Evolutionary conservation across 1,140 invertebrate species (phyloP).

Genomic region (Psilanteris sp.): DNA sequence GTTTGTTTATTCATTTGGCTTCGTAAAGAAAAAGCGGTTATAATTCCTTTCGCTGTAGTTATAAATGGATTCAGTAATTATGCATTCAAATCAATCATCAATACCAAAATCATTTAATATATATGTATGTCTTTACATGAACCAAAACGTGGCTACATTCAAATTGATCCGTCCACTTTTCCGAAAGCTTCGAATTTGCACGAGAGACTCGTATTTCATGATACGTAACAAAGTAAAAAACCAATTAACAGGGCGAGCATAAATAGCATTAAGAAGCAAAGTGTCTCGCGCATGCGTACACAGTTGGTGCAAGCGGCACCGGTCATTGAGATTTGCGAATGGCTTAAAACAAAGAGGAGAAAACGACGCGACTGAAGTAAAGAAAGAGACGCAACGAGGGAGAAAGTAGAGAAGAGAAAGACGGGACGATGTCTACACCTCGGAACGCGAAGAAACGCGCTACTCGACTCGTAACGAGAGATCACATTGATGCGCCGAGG

Average conservation of each 20-base stretch:
- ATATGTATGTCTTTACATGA: no score
- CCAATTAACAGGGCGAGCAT: slow-evolving; percentile 34
- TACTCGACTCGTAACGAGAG: slow-evolving; percentile 25
- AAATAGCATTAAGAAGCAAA: slow-evolving; percentile 36
- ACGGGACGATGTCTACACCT: slow-evolving; percentile 23
- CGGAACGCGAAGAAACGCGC: slow-evolving; percentile 63
- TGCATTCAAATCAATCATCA: slow-evolving; percentile 13
- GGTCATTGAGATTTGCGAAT: slow-evolving; percentile 25
- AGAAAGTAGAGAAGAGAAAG: neutral
- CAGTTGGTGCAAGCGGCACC: slow-evolving; percentile 8
- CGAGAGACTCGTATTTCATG: slow-evolving; percentile 38
- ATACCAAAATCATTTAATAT: slow-evolving; percentile 3
- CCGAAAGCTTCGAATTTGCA: slow-evolving; percentile 8
- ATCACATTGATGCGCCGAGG: slow-evolving; percentile 48
- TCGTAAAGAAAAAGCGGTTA: no score
- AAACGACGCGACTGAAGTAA: neutral
- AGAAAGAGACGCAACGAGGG: neutral
- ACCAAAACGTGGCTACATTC: slow-evolving; percentile 12
- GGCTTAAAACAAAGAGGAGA: slow-evolving; percentile 17
- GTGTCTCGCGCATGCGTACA: slow-evolving; percentile 31
- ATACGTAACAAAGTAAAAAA: slow-evolving; percentile 36
- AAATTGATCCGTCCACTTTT: slow-evolving; percentile 10
- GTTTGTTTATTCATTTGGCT: no score
- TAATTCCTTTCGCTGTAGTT: no score
- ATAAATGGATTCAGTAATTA: no score